These are phyloP conservation scores for Neotoxoptera formosana DNA, from an alignment of 1,140 invertebrate genomes.

Conservation along the genomic window DNA sequence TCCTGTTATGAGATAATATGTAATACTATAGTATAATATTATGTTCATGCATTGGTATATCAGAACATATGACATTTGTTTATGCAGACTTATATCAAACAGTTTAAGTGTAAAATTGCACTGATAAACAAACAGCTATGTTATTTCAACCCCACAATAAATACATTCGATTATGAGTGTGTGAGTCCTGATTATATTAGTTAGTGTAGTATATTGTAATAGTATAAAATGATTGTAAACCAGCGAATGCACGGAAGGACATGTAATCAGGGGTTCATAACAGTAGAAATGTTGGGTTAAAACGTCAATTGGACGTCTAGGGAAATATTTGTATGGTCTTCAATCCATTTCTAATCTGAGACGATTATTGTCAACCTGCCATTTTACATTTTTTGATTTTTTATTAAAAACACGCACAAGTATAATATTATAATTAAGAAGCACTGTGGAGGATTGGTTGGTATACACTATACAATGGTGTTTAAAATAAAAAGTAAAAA, in stretches of 20 bases:
- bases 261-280: too few species aligned
- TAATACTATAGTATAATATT: too few species aligned
- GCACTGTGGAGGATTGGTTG: background rate
- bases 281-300: background rate
- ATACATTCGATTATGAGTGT: background rate
- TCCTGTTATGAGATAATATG: too few species aligned
- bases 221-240: too few species aligned
- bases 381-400: background rate
- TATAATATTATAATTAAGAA: background rate
- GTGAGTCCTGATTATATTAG: too few species aligned
- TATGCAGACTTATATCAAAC: background rate
- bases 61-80: background rate
- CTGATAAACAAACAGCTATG: background rate
- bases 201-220: too few species aligned
- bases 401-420: background rate
- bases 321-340: background rate
- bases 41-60: too few species aligned
- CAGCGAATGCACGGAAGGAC: too few species aligned
- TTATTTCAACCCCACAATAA: background rate
- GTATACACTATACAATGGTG: too few species aligned
- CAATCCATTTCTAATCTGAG: background rate
- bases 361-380: background rate
- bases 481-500: conserved; percentile 14
- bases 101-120: background rate
- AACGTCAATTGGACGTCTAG: background rate